A percentile compares a stretch with the other conserved stretches of the same genome.
Evolutionary conservation across 2,888 invertebrate genomes (phyloP).

Genomic region (Drosophila ochracea): DNA sequence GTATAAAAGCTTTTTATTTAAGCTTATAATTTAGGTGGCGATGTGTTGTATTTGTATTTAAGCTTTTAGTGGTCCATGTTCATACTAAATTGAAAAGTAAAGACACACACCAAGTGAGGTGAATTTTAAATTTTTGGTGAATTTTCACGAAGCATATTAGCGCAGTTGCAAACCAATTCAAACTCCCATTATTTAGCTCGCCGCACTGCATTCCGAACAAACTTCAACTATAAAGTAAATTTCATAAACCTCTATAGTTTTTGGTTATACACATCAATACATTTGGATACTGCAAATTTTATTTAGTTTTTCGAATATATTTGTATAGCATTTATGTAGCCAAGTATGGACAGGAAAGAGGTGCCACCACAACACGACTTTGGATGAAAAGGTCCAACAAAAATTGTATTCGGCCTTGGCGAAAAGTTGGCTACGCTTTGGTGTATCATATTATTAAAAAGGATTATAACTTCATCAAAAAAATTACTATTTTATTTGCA

Average conservation of each 20-base stretch:
- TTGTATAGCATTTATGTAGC: no score
- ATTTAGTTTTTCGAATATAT: neutral
- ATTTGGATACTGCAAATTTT: neutral
- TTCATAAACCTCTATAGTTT: neutral
- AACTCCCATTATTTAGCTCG: neutral
- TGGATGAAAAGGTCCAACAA: neutral
- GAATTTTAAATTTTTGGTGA: constrained; percentile 7
- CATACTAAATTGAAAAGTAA: constrained; percentile 2
- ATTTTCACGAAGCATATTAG: neutral
- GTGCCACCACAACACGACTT: no score
- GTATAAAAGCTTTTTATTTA: neutral
- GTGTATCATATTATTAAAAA: neutral
- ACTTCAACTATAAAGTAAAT: neutral
- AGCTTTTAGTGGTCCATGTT: constrained; percentile 5
- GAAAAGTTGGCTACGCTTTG: neutral
- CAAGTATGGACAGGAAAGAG: no score
- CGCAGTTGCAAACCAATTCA: constrained; percentile 12
- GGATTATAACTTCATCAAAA: neutral
- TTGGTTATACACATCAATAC: neutral
- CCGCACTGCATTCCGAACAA: neutral
- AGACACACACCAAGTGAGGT: constrained; percentile 10
- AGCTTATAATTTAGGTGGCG: neutral
- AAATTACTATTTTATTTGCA: neutral
- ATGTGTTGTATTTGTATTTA: neutral
- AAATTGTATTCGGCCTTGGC: neutral